phyloP scores from a whole-genome alignment of 2,888 invertebrate species.

The Pterostichus niger region DNA sequence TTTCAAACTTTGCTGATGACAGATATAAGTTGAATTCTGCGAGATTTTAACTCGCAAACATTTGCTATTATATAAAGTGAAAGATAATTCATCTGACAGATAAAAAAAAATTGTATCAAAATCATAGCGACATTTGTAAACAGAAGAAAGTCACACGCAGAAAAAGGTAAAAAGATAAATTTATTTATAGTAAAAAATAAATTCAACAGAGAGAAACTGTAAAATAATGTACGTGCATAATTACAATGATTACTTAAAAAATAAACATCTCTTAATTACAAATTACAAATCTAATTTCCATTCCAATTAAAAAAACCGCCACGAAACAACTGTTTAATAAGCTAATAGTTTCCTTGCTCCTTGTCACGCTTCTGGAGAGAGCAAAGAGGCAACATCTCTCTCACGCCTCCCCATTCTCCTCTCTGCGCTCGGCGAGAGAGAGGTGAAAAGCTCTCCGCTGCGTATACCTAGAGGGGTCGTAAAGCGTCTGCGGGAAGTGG shows the following conservation, averaged over 20 bases:
- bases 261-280: constrained; percentile 24
- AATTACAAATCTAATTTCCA: constrained; percentile 32
- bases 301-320: constrained; percentile 23
- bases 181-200: too few species aligned
- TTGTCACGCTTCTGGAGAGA: constrained; percentile 1
- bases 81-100: too few species aligned
- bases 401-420: background rate
- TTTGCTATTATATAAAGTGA: too few species aligned
- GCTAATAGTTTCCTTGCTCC: constrained; percentile 22
- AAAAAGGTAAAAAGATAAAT: too few species aligned
- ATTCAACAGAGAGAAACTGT: background rate
- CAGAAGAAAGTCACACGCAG: too few species aligned
- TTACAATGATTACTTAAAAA: background rate
- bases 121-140: too few species aligned
- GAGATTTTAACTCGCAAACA: too few species aligned
- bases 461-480: constrained; percentile 71
- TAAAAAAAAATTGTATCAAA: too few species aligned
- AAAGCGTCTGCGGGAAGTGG: constrained; percentile 72
- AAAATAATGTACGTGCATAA: background rate
- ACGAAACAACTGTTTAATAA: constrained; percentile 16
- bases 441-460: constrained; percentile 48
- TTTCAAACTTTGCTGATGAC: too few species aligned
- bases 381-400: background rate
- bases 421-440: background rate
- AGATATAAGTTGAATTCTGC: too few species aligned